These are phyloP conservation scores for Theropithecus gelada DNA, from an alignment of 2,113 vertebrate genomes.

Conservation along the genomic window DNA sequence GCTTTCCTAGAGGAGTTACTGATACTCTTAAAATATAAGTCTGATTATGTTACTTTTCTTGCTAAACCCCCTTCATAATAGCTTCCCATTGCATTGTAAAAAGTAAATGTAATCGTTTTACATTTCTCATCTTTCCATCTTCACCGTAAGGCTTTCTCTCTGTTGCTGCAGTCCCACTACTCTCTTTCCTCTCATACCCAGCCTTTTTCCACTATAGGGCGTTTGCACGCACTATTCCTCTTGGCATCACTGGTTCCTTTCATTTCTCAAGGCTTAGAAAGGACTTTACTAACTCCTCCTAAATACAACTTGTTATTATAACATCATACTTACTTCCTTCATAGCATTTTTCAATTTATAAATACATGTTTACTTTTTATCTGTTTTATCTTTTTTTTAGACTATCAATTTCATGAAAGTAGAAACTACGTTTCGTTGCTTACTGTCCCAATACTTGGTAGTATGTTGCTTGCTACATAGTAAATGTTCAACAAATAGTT, in stretches of 20 bases:
- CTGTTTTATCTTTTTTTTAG: neutral
- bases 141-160: neutral
- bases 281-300: neutral
- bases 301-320: neutral
- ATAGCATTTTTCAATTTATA: conserved; percentile 13
- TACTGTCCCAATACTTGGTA: neutral
- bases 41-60: neutral
- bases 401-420: neutral
- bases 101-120: neutral
- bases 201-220: neutral
- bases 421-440: neutral
- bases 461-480: neutral
- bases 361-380: neutral
- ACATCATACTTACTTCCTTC: neutral
- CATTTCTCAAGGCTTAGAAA: neutral
- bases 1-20: neutral
- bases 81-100: neutral
- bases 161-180: neutral
- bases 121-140: neutral
- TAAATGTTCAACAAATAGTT: neutral
- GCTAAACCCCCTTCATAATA: neutral
- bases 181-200: neutral
- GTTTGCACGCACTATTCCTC: neutral
- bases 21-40: neutral
- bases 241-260: neutral